Evolutionary conservation across 2,113 vertebrate genomes (phyloP).

Genomic region (Cheilinus undulatus): DNA sequence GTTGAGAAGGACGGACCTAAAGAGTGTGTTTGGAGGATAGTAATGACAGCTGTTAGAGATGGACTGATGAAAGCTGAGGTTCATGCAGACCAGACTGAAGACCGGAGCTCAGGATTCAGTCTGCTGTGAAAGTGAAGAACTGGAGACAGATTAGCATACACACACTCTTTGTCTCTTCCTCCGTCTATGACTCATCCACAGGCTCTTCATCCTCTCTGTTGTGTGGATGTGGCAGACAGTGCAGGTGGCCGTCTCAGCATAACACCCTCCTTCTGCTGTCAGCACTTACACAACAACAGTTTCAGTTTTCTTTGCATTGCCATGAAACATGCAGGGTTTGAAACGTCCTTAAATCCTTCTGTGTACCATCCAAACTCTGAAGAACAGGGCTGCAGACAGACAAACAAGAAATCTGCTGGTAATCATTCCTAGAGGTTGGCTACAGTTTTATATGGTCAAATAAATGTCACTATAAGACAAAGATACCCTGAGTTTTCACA

Average conservation of each 20-base stretch:
- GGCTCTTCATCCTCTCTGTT: constrained; percentile 57
- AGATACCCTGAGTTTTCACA: too few relatives aligned
- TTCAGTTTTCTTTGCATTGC: constrained; percentile 49
- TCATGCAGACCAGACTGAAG: too few relatives aligned
- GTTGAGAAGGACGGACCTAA: too few relatives aligned
- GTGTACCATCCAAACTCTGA: too few relatives aligned
- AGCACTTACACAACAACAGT: constrained; percentile 62
- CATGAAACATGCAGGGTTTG: constrained; percentile 8
- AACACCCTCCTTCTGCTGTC: constrained; percentile 74
- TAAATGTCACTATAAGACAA: too few relatives aligned
- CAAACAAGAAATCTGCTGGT: not conserved
- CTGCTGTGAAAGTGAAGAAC: constrained; percentile 70
- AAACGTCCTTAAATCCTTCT: not conserved
- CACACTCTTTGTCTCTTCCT: constrained; percentile 24
- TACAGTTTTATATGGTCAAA: too few relatives aligned
- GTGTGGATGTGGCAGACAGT: constrained; percentile 77
- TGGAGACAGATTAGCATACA: constrained; percentile 74
- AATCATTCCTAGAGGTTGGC: not conserved
- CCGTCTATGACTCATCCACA: constrained; percentile 65
- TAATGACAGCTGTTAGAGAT: too few relatives aligned
- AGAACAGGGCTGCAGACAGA: too few relatives aligned
- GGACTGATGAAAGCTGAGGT: too few relatives aligned
- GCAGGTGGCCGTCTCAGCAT: constrained; percentile 72
- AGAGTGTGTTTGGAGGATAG: too few relatives aligned
- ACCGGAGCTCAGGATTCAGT: too few relatives aligned